Evolutionary conservation across 1,140 invertebrate genomes (phyloP), one percentile per base, ranked within the genome.

Genomic region (Antheraea pernyi): DNA sequence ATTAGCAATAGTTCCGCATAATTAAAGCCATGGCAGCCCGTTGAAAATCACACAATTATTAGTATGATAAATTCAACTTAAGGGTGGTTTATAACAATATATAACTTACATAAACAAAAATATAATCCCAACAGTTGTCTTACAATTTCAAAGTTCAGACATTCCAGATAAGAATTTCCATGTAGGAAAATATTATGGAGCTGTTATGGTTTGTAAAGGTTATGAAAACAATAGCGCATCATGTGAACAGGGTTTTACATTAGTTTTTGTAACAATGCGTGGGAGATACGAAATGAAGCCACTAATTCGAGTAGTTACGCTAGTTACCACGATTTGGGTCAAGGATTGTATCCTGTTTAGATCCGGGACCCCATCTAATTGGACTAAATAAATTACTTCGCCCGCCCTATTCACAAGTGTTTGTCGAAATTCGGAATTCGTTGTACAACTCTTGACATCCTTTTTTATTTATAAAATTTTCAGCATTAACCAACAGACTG

Each of bases 281-380:
- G 19, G 19, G 16, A 19, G 42, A 65, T 64, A 42, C 30, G 18
- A 37, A 42, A 64, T 42, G 37, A 64, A 46, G 39, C 64, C 19
- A 46, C 64, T 65, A 65, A 65, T 65, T 19, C 39, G 37, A 7
- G 64, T 65, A 48, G 64, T 64, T 64, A 42, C 62, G 13, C 53
- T 65, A 48, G 64, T 64, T 64, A 42, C 62, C 11, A 65, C 64
- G 18, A 65, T 65, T 65, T 65, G 64, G 64, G 64, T 65, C 64
- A 65, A 65, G 64, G 64, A 65, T 65, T 46, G 39, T 42, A 46
- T 64, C 42, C 64, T 65, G 42, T 65, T 65, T 65, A 42, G 64
- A 39, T 18, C 62, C 62, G 37, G 37, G 8, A 18, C n/a, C 62
- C 36, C 18, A 10, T 61, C 64, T 65, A 65, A 65, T 65, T 65